phyloP scores from a whole-genome alignment of 2,888 invertebrate species.

The Frankliniella fusca region DNA sequence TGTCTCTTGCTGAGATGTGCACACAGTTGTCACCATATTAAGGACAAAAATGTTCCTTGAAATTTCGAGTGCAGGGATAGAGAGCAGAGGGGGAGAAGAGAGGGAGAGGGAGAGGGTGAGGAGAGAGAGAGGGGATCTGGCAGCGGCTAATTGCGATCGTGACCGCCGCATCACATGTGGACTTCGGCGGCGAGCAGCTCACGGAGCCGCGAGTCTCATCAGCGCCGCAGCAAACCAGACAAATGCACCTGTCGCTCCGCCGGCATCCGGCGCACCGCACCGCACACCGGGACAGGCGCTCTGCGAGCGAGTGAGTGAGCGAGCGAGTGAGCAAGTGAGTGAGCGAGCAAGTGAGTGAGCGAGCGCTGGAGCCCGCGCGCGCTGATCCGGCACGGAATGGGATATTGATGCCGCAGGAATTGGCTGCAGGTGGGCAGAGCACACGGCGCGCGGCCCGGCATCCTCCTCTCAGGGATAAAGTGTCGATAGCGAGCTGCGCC shows the following conservation, averaged over 20 bases:
- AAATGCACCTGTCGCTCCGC: neutral
- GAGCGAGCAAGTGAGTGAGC: neutral
- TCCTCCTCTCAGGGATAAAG: no score
- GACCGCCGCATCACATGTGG: no score
- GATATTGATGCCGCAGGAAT: neutral
- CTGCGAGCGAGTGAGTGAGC: neutral
- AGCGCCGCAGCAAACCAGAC: neutral
- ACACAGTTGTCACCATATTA: no score
- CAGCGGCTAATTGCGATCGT: no score
- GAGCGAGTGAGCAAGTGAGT: neutral
- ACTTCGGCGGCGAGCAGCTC: no score
- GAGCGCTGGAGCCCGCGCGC: neutral
- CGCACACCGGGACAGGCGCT: neutral
- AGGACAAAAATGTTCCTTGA: no score
- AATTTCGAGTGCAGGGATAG: no score
- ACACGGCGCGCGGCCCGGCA: no score
- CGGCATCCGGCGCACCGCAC: neutral
- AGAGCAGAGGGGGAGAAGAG: no score
- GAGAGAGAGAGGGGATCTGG: neutral
- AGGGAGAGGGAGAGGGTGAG: neutral
- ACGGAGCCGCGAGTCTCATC: no score
- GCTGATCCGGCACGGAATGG: neutral
- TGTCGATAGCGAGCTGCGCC: no score
- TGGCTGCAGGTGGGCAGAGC: neutral
- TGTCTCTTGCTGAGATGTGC: no score